Percentiles rank a stretch among this genome's conserved stretches.
These are phyloP conservation scores for Erpobdella octoculata DNA, from an alignment of 2,888 invertebrate genomes.

Conservation along the genomic window DNA sequence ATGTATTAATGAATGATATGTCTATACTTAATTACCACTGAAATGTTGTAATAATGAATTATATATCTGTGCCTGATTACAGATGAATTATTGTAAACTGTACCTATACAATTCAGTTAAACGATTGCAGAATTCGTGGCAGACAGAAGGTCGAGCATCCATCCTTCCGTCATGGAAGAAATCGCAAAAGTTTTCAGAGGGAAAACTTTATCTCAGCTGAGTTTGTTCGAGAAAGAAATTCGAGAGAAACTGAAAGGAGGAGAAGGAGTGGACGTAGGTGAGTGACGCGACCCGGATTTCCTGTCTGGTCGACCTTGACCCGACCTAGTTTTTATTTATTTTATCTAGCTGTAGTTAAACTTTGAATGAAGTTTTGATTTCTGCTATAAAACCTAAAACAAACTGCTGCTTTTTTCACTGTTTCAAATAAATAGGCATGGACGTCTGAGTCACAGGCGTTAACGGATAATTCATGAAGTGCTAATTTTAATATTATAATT, in stretches of 20 bases:
- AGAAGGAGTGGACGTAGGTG: conserved; percentile 80
- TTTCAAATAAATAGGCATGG: background rate
- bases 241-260: conserved; percentile 74
- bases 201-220: conserved; percentile 78
- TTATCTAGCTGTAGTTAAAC: no score
- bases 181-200: conserved; percentile 83
- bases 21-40: no score
- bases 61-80: no score
- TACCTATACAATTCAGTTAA: no score
- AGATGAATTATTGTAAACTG: no score
- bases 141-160: conserved; percentile 63
- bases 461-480: no score
- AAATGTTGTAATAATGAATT: no score
- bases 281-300: conserved; percentile 26
- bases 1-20: no score
- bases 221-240: conserved; percentile 73
- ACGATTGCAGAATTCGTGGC: no score
- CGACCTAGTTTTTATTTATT: no score
- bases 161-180: conserved; percentile 81
- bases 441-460: background rate
- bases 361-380: no score
- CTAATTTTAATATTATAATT: no score
- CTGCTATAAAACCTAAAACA: background rate
- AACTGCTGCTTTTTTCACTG: background rate
- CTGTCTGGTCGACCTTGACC: background rate